These are phyloP conservation scores for Drosophila prostipennis DNA, from an alignment of 2,888 invertebrate genomes.

Conservation along the genomic window DNA sequence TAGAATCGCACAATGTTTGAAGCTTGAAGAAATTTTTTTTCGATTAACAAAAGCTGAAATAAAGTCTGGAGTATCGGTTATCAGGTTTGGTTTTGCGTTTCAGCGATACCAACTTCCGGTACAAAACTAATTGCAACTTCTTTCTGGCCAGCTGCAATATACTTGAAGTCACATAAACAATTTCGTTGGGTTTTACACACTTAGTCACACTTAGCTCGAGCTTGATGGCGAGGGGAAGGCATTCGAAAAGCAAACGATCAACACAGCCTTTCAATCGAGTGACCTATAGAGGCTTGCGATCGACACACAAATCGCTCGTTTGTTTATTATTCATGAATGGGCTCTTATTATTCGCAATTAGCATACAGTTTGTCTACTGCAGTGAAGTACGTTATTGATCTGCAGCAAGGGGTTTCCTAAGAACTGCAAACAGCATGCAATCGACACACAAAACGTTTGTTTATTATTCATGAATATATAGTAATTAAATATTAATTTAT, in stretches of 20 bases:
- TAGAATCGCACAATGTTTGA: conserved; percentile 49
- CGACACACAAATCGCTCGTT: conserved; percentile 41
- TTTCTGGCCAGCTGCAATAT: conserved; percentile 28
- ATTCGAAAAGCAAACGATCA: conserved; percentile 23
- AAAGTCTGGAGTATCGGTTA: too few species aligned
- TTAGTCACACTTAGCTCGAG: conserved; percentile 25
- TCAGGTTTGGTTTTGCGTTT: background rate
- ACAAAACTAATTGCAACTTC: background rate
- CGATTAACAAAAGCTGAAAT: conserved; percentile 29
- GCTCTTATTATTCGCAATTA: conserved; percentile 40
- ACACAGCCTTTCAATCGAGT: conserved; percentile 20
- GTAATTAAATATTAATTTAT: too few species aligned
- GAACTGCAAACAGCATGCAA: background rate
- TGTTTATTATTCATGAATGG: conserved; percentile 47
- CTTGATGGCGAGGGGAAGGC: background rate
- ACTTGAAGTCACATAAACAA: conserved; percentile 10
- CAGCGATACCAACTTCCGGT: background rate
- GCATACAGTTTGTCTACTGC: conserved; percentile 19
- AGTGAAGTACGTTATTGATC: background rate
- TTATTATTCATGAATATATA: too few species aligned
- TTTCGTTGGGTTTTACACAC: conserved; percentile 11
- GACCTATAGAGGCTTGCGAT: conserved; percentile 36
- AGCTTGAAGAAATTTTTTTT: background rate
- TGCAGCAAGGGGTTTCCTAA: background rate
- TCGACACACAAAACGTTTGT: too few species aligned